Evolutionary conservation across 2,888 invertebrate species (phyloP), one percentile per base, ranked within the genome.

Genomic region (Oligia strigilis): DNA sequence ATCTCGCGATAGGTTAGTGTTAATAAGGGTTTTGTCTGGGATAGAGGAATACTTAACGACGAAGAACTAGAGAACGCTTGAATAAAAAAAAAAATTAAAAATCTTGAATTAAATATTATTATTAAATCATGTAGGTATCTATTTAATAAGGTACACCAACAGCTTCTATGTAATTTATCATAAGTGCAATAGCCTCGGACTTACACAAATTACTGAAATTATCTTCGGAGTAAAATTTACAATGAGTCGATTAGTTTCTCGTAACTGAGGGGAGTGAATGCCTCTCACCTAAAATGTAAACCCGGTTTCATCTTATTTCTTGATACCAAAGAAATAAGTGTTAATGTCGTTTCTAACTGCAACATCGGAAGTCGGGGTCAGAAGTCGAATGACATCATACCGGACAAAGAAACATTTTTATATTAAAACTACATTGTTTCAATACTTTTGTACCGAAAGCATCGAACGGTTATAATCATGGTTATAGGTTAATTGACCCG

Each of bases 331-430:
- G 3, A 70, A 70, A 36, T 66, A 75, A 78, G 65, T 76, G 66
- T 75, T 80, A 69, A 75, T 71, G 66, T 80, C 67, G 72, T 79
- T 81, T 86, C 84, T 78, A 85, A 81, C 81, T 74, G 60, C 86
- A 83, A 14, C 77, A 73, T 88, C 91, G 91, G 88, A 90, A 90
- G 88, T 85, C 81, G 86, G 90, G 90, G 88, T 91, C 91, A 90
- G 83, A 85, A 82, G 85, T 84, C 86, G 81, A 65, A 80, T 84
- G 85, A 84, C 84, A 72, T 86, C 85, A 85, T 70, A 83, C 74
- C 73, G 77, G 83, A 83, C 82, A 81, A 76, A 71, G 70, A 67
- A 60, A 76, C 52, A 79, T 83, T 85, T 83, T 79, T 80, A 58
- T 77, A 72, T 62, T 69, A 79, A 80, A 72, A 77, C 36, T 75